Evolutionary conservation across 1,140 invertebrate species (phyloP), one percentile per base, ranked within the genome.

Genomic region (Pseudoatta argentina): DNA sequence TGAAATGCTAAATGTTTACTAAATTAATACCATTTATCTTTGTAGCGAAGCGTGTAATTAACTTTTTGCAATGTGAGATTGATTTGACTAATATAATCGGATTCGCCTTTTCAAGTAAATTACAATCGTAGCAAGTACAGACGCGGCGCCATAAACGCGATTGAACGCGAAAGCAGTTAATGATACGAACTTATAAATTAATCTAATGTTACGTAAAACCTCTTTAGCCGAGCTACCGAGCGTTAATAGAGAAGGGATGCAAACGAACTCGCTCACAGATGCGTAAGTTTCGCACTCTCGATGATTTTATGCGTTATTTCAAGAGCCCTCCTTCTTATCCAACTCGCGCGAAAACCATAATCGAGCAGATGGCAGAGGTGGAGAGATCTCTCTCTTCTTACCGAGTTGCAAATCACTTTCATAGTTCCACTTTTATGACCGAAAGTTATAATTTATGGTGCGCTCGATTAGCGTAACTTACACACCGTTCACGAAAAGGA

Each of bases 371-470:
- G 51, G 30, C 24, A 83, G 51, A 77, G 51, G 53, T 24, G 61
- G 48, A 67, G 16, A 59, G 59, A 86, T 90, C 61, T 73, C 51
- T 76, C 66, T 87, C 61, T 73, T 83, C 39, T 73, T 81, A 78
- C 90, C 86, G 73, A 72, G 66, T 78, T 86, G 90, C 90, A 91
- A 92, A 92, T 93, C 92, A 92, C 90, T 92, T 92, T 92, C 91
- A 91, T 91, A 91, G 88, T 88, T 77, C 71, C 69, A 90, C 91
- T 92, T 92, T 92, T 93, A 93, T 85, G 92, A 82, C 87, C 88
- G 90, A 91, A 89, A 91, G 91, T 92, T 87, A 63, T 89, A 91
- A 91, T 92, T 91, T 91, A 91, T 86, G 73, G 81, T 78, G 71
- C 71, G 57, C 77, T 64, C 86, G 87, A 89, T 87, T 87, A 86